Evolutionary conservation across 35 echinoderm and acorn worm genomes (phyloP), one percentile per base, ranked within the genome.

Genomic region (Diadema setosum): DNA sequence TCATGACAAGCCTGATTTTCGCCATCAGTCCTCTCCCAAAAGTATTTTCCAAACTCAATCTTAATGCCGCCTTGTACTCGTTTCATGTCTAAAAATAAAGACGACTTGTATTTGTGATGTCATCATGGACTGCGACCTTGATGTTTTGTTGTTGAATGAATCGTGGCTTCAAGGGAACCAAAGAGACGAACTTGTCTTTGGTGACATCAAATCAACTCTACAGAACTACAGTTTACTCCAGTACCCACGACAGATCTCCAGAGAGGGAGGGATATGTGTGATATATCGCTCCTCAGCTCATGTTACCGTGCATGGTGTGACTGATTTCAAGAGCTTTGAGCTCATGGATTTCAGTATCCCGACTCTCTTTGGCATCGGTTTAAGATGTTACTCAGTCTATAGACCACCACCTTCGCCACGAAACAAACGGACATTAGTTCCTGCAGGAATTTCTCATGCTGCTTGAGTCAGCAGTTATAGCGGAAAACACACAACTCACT

Each of bases 301-400:
- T 85, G 50, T 85, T 31, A 21, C 17, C 24, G 50, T 27, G 3
- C 44, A 85, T 34, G 12, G 16, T 29, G 31, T 52, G n/a, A 35
- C 83, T 25, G 49, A 33, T 27, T 85, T 15, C 29, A 36, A 33
- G 24, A 56, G 42, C 58, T 78, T 91, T 75, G 89, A 91, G 37
- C 70, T 29, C 23, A 86, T 91, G 89, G 89, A 91, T 56, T 69
- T 91, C 49, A 45, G 61, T 2, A 40, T 91, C 12, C 25, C 33
- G 23, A 5, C 46, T 29, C 45, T 39, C 20, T 65, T 26, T 6
- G 11, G 11, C 11, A 18, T 26, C 5, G 60, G 11, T 65, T 50
- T 65, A 65, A 65, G 60, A 65, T 65, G 60, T 24, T 65, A 65
- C 26, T 11, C 60, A 18, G 23, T 65, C 29, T 65, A 65, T 24